These are phyloP conservation scores for Decapterus maruadsi DNA, from an alignment of 2,797 vertebrate species.

Conservation along the genomic window DNA sequence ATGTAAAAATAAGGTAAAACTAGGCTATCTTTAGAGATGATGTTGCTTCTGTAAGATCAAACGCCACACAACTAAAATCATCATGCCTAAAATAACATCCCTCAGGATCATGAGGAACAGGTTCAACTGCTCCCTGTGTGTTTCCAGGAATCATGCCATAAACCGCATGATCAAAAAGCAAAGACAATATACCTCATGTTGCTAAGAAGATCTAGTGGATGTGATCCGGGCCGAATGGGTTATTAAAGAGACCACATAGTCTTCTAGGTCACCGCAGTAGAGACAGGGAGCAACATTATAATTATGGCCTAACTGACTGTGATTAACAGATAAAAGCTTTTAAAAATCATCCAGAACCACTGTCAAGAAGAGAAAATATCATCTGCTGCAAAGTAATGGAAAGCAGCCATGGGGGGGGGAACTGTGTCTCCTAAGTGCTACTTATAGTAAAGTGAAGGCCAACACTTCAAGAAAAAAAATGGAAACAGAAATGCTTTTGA, in stretches of 20 bases:
- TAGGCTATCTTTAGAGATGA: conserved; percentile 8
- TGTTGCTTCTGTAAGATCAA: conserved; percentile 1
- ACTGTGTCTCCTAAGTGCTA: conserved; percentile 11
- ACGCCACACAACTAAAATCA: background rate
- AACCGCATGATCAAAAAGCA: conserved; percentile 26
- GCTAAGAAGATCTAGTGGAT: background rate
- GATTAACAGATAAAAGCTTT: conserved; percentile 56
- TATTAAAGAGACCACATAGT: conserved; percentile 41
- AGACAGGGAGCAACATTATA: conserved; percentile 44
- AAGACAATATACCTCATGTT: conserved; percentile 19
- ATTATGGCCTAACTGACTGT: conserved; percentile 61
- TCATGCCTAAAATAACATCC: conserved; percentile 22
- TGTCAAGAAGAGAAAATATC: conserved; percentile 12
- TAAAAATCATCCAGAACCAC: conserved; percentile 47
- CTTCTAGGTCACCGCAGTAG: conserved; percentile 38
- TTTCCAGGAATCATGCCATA: conserved; percentile 32
- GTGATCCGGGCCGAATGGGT: conserved; percentile 22
- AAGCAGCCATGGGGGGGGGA: conserved; percentile 11
- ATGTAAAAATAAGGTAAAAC: background rate
- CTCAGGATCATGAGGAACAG: conserved; percentile 23
- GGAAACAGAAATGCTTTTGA: conserved; percentile 17
- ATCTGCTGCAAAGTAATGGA: conserved; percentile 25
- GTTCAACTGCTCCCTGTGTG: conserved; percentile 29
- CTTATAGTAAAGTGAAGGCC: conserved; percentile 22
- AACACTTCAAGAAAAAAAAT: conserved; percentile 42